Base-by-base conservation (phyloP, 2,113 vertebrate species). In the Brachyhypopomus gauderio region DNA sequence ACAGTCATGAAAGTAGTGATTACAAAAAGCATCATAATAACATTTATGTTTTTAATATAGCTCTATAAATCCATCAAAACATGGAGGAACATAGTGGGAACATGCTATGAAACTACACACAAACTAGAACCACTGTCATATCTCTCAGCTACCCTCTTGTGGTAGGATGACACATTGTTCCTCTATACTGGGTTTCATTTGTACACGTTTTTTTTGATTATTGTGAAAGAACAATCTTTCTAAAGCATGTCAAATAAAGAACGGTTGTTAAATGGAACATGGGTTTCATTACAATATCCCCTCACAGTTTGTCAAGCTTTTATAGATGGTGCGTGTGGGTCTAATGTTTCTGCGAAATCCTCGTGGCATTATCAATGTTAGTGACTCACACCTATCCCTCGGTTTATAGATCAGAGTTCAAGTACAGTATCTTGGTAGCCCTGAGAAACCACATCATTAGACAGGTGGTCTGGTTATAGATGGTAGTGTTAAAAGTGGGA, bases 111-210 rank as follows among this genome's bases (percentile, higher is more conserved):
- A 75, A 52, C 8, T 19, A 8, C 30, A 56, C 27, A 23, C 66
- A 70, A 41, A 11, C 66, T 41, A 70, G 66, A 12, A 3, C 45
- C 3, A 30, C 19, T 9, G 73, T 72, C 36, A 6, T 23, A 77
- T 41, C n/a, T 82, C 76, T 85, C 63, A 90, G 80, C 83, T 88
- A 62, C 91, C 91, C 91, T 89, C 92, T 92, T 89, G 91, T 93
- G 92, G 90, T 83, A 58, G 34, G 5, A 84, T 8, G 23, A 55
- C 36, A 64, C 36, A 36, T 58, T 22, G 59, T 58, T 30, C 20
- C 16, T 25, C 25, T 56, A 0, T 78, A 58, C 63, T 64, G 20
- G 27, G 8, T 23, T 73, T 73, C 2, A 63, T 55, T 73, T 25
- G 9, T 41, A 41, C 20, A 3, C 22, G 23, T 41, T 27, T 79